Evolutionary conservation across 2,113 vertebrate genomes (phyloP).

Genomic region (Eulemur rufifrons): DNA sequence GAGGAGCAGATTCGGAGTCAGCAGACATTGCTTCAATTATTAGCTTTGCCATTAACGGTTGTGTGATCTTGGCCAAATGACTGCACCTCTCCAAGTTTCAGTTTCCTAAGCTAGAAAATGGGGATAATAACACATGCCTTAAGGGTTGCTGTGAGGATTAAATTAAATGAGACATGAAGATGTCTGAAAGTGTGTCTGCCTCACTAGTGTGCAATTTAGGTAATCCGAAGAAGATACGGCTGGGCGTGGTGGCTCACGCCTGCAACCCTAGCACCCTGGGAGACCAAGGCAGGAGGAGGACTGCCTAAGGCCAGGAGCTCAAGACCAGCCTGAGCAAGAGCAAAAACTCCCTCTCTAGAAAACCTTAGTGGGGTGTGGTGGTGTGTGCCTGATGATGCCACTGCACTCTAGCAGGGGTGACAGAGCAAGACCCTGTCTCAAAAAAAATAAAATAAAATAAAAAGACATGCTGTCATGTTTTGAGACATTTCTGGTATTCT

Average conservation of each 20-base stretch:
- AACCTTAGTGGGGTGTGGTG: no score
- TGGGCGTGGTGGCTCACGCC: no score
- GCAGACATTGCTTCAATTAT: neutral
- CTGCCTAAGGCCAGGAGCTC: no score
- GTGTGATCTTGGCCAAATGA: neutral
- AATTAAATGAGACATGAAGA: neutral
- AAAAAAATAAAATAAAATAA: no score
- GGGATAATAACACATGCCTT: neutral
- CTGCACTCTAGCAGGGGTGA: no score
- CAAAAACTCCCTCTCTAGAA: no score
- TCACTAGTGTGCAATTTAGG: neutral
- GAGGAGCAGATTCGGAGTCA: neutral
- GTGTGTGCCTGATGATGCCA: no score
- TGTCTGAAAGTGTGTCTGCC: neutral
- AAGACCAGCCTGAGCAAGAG: no score
- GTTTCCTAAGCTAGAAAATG: conserved; percentile 28
- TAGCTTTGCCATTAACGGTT: neutral
- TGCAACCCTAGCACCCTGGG: no score
- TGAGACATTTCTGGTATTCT: neutral
- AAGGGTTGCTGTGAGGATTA: neutral
- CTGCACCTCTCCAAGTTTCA: neutral
- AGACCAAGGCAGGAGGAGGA: no score
- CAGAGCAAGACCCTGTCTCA: no score
- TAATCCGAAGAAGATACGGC: neutral
- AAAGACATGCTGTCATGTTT: neutral